Evolutionary conservation across 2,797 vertebrate species (phyloP).

Genomic region (Psittacula echo): DNA sequence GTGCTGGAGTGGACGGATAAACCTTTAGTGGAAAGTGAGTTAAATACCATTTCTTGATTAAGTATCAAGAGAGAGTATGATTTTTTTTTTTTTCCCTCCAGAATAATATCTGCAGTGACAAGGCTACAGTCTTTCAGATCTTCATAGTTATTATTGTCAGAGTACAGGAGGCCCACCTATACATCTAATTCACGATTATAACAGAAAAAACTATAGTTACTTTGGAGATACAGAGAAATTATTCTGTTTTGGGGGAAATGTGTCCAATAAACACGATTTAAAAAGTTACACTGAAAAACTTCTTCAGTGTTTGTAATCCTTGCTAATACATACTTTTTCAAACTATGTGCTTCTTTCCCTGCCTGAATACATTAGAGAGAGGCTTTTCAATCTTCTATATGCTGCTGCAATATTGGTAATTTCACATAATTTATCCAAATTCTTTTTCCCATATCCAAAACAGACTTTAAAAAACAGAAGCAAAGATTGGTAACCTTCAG

Average conservation of each 20-base stretch:
- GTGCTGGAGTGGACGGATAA: slow-evolving; percentile 6
- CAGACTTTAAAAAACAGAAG: background rate
- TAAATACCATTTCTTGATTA: slow-evolving; percentile 28
- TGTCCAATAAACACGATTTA: background rate
- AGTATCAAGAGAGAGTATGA: background rate
- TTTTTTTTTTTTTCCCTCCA: background rate
- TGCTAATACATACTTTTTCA: background rate
- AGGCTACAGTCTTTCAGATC: background rate
- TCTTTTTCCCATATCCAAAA: background rate
- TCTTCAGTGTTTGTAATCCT: background rate
- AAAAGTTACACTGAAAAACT: background rate
- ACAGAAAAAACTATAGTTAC: background rate
- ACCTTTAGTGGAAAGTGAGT: slow-evolving; percentile 1
- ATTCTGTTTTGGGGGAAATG: background rate
- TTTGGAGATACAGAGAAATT: background rate
- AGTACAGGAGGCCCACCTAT: background rate
- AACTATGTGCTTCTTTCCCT: background rate
- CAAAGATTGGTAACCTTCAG: background rate
- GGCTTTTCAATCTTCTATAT: background rate
- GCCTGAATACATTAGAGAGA: background rate
- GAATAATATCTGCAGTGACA: background rate
- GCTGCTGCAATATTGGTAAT: background rate
- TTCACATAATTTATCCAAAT: background rate
- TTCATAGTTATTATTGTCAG: background rate
- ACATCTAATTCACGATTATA: background rate